phyloP scores from a whole-genome alignment of 2,797 vertebrate species.

The Arvicola amphibius region DNA sequence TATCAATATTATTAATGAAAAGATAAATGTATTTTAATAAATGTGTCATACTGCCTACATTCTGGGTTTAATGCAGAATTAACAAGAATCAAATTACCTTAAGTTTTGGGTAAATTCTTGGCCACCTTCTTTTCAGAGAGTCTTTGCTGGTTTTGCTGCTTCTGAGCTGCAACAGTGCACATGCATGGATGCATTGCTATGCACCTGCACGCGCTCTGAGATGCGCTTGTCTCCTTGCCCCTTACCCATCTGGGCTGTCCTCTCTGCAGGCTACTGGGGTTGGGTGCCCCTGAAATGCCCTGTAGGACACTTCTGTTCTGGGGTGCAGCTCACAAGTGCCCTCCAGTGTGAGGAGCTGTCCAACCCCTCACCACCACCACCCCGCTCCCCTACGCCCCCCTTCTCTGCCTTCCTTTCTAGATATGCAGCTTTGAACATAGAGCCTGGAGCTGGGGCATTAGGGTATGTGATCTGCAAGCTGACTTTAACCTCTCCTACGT shows the following conservation, averaged over 20 bases:
- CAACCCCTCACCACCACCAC: too few species aligned
- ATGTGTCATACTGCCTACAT: neutral
- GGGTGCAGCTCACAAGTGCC: neutral
- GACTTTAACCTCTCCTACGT: neutral
- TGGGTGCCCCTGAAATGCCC: neutral
- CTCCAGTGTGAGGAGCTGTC: neutral
- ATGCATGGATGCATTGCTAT: neutral
- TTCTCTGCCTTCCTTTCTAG: neutral
- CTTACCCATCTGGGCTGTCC: neutral
- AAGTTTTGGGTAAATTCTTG: slow-evolving; percentile 8
- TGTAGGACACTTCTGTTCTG: neutral
- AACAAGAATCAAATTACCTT: neutral
- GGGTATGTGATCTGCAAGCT: neutral
- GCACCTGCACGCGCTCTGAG: neutral
- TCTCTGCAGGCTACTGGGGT: neutral
- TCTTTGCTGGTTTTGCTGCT: neutral
- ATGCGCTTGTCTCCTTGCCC: neutral
- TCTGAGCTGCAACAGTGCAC: neutral
- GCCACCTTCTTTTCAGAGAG: neutral
- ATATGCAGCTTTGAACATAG: neutral
- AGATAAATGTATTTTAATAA: neutral
- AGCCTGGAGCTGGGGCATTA: neutral
- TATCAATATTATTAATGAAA: neutral
- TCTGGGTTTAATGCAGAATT: neutral
- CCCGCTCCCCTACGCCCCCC: neutral